Percentiles rank a stretch among this genome's conserved stretches.
These are phyloP conservation scores for Ceratina australensis DNA, from an alignment of 1,140 invertebrate genomes.

Conservation along the genomic window DNA sequence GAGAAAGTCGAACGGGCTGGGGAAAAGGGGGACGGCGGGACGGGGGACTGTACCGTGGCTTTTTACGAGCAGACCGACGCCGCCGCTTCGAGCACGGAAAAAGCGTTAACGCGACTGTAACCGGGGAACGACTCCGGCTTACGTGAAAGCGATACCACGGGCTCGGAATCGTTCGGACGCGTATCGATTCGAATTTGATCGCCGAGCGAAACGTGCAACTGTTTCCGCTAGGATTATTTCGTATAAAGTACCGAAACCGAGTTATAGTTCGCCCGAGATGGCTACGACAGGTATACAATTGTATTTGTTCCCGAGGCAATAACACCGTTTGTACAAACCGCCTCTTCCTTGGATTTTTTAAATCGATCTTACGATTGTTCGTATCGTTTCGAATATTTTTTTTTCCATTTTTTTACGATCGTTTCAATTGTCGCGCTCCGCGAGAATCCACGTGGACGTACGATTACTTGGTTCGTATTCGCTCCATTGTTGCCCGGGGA, in stretches of 20 bases:
- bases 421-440: too few relatives aligned
- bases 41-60: constrained; percentile 33
- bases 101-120: constrained; percentile 25
- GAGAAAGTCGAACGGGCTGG: neutral
- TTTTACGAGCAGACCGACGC: constrained; percentile 54
- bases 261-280: too few relatives aligned
- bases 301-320: too few relatives aligned
- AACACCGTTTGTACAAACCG: too few relatives aligned
- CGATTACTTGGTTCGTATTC: neutral
- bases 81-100: constrained; percentile 17
- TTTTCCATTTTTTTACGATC: too few relatives aligned
- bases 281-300: too few relatives aligned
- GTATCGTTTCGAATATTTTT: too few relatives aligned
- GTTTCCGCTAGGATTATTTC: too few relatives aligned
- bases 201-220: neutral
- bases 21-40: neutral
- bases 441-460: too few relatives aligned
- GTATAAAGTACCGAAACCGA: too few relatives aligned
- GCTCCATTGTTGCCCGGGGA: constrained; percentile 6
- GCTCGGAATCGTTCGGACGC: neutral
- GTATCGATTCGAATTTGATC: constrained; percentile 25
- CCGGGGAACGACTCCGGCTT: constrained; percentile 10
- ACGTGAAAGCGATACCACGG: constrained; percentile 12
- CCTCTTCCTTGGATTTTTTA: too few relatives aligned
- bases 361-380: too few relatives aligned